These are phyloP conservation scores for Neogobius melanostomus DNA, from an alignment of 2,113 vertebrate species.

Conservation along the genomic window DNA sequence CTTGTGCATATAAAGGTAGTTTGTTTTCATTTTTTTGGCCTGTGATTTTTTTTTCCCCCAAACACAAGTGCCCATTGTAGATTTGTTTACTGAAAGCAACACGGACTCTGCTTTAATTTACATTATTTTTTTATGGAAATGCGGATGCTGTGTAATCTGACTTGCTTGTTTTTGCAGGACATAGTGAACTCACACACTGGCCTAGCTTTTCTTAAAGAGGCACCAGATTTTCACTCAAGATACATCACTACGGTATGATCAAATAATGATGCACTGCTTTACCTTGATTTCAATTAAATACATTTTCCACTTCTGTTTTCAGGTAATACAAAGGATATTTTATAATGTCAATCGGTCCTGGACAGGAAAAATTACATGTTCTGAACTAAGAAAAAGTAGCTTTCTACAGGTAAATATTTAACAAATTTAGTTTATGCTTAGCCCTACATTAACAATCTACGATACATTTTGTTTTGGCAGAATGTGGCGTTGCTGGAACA, in stretches of 20 bases:
- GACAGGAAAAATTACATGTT: conserved; percentile 88
- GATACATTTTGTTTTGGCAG: conserved; percentile 56
- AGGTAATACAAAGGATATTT: conserved; percentile 97
- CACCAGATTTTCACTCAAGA: conserved; percentile 92
- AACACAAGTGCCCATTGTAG: background rate
- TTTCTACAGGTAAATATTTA: conserved; percentile 85
- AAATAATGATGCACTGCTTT: background rate
- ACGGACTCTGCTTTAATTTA: background rate
- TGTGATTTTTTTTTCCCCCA: background rate
- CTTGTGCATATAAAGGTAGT: background rate
- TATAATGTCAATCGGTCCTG: conserved; percentile 95
- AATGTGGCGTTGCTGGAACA: conserved; percentile 89
- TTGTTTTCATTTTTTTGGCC: background rate
- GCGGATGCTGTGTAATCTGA: conserved; percentile 12
- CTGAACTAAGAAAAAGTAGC: conserved; percentile 89
- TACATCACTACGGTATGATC: conserved; percentile 91
- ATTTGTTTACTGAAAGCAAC: background rate
- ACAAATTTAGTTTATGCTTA: background rate
- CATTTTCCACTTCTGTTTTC: conserved; percentile 21
- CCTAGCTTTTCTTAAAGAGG: conserved; percentile 91
- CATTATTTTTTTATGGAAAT: background rate
- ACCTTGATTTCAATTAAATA: background rate
- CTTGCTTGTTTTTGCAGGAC: conserved; percentile 78
- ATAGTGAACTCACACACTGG: conserved; percentile 93
- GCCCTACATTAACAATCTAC: background rate